Conservation (phyloP, 1,140 invertebrate genomes). For the Formica selysi region DNA sequence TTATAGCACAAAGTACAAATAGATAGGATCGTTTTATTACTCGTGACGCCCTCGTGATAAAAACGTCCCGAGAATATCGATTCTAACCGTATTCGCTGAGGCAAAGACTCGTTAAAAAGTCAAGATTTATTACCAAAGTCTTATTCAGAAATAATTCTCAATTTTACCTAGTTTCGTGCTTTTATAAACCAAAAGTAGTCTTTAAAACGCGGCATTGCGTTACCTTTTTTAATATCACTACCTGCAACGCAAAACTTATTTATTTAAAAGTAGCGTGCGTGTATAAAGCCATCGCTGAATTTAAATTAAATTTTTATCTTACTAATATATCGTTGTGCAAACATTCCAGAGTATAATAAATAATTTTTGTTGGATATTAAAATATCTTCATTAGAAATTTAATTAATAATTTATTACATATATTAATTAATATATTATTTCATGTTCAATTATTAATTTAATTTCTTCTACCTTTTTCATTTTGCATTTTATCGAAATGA, state of each 20-base stretch:
- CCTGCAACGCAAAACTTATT: not conserved
- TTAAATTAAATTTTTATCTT: not conserved
- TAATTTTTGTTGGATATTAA: not conserved
- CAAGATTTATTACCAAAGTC: constrained; percentile 59
- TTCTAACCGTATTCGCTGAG: constrained; percentile 33
- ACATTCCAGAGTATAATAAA: not conserved
- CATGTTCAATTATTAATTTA: constrained; percentile 3
- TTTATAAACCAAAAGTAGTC: not conserved
- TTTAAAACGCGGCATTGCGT: constrained; percentile 27
- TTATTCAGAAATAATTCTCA: constrained; percentile 37
- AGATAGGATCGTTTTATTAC: constrained; percentile 42
- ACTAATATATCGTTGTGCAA: not conserved
- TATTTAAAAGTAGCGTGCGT: not conserved
- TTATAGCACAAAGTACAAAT: constrained; percentile 1
- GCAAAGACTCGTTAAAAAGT: constrained; percentile 44
- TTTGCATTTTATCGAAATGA: not conserved
- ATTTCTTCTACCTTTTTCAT: not conserved
- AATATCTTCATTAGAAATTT: not conserved
- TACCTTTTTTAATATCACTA: constrained; percentile 58
- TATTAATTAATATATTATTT: constrained; percentile 1
- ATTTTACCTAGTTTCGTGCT: constrained; percentile 40
- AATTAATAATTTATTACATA: not conserved
- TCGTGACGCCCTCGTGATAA: constrained; percentile 24
- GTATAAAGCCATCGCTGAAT: not conserved
- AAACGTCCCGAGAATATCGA: constrained; percentile 60